Base-by-base conservation (phyloP, 1,140 invertebrate genomes). In the Heliothis subflexa region DNA sequence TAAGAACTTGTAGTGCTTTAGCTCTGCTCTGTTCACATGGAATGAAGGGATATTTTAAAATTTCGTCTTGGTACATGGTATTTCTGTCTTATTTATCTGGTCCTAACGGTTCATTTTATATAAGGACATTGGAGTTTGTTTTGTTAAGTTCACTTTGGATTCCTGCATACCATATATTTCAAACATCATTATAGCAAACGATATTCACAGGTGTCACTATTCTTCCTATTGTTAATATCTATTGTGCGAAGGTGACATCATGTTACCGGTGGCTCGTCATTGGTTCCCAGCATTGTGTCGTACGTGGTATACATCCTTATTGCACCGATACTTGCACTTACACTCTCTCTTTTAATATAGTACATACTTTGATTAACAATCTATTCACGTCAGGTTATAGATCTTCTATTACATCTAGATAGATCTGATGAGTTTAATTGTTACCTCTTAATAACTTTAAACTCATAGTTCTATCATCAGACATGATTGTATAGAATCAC, bases 201-300 rank as follows among this genome's bases (percentile, higher is more conserved):
- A 55, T 55, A 71, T 54, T 40, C 68, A 71, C 50, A 71, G 68
- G 68, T 71, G 68, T 33, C 52, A 13, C 68, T 54, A 62, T 75
- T 64, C 73, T 62, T 75, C 47, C 73, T 75, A 75, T 75, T 75
- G 73, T 75, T 75, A 61, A 52, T 64, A 52, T 61, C 73, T 75
- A 75, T 75, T 62, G 73, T 75, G 73, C 25, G 40, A 16, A 70
- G 66, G 55, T 75, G 73, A 75, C 73, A 75, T 75, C 73, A 75
- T 75, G 73, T 50, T 75, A 52, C 72, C 45, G 72, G 28, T 73
- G 16, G 57, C 57, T 61, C 50, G 50, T 55, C 40, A 62, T 74
- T 33, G 72, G 59, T 75, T 75, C 73, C 47, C 73, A 75, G 45
- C 73, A 75, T 75, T 75, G 73, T 75, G 73, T 62, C 57, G 55